Percentiles rank a stretch among this genome's conserved stretches.
phyloP scores from a whole-genome alignment of 2,888 invertebrate genomes.

The Lasius fuliginosus region DNA sequence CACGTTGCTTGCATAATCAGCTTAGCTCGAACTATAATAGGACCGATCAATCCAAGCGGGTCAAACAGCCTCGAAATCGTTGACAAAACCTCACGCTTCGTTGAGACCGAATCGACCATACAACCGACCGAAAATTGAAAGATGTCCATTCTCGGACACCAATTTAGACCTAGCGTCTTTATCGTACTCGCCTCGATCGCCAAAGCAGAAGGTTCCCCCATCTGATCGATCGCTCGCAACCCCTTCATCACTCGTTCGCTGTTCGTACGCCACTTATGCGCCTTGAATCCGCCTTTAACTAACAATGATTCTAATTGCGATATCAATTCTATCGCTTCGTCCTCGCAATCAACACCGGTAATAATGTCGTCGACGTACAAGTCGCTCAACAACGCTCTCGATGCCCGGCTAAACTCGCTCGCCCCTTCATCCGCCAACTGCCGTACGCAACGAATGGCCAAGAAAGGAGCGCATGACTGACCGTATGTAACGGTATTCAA shows the following conservation, averaged over 20 bases:
- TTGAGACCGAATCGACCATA: neutral
- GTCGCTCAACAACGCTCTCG: neutral
- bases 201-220: neutral
- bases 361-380: neutral
- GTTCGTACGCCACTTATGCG: neutral
- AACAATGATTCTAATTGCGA: neutral
- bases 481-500: constrained; percentile 6
- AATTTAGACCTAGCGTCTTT: neutral
- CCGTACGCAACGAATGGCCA: neutral
- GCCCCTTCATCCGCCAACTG: neutral
- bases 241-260: neutral
- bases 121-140: neutral
- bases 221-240: neutral
- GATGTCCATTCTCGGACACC: neutral
- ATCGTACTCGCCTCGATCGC: neutral
- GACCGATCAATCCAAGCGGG: neutral
- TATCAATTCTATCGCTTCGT: neutral
- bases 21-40: neutral
- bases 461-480: neutral
- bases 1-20: neutral
- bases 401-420: neutral
- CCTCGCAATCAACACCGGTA: neutral
- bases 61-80: neutral
- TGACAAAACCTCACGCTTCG: neutral
- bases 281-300: neutral